Conservation (phyloP, 2,113 vertebrate genomes). For the Podilymbus podiceps region DNA sequence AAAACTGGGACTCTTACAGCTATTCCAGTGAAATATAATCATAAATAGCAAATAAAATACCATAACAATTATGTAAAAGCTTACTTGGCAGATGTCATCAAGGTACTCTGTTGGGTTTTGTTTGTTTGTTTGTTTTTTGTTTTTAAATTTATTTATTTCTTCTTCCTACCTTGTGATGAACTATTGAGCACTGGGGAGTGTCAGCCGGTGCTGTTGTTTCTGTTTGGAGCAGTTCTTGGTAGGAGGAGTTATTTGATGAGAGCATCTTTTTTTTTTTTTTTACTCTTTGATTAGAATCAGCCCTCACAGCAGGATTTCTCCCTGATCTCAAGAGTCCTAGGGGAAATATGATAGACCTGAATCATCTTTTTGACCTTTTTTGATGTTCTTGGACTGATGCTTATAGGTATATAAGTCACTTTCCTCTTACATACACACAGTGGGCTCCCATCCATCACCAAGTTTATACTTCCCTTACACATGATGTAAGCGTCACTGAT, state of each 20-base stretch:
- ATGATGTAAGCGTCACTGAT: neutral
- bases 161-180: neutral
- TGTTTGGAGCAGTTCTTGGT: neutral
- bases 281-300: neutral
- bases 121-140: neutral
- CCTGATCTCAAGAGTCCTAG: neutral
- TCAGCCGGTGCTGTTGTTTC: neutral
- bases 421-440: neutral
- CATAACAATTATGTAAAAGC: neutral
- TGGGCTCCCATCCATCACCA: neutral
- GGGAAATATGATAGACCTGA: neutral
- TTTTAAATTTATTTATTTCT: neutral
- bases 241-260: neutral
- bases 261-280: neutral
- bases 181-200: neutral
- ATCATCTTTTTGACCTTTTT: neutral
- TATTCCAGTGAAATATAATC: neutral
- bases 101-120: neutral
- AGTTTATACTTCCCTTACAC: neutral
- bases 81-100: neutral
- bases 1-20: neutral
- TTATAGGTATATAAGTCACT: neutral
- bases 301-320: neutral
- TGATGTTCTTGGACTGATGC: neutral
- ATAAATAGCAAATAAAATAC: neutral